Evolutionary conservation across 1,140 invertebrate genomes (phyloP).

Genomic region (Littorina saxatilis): DNA sequence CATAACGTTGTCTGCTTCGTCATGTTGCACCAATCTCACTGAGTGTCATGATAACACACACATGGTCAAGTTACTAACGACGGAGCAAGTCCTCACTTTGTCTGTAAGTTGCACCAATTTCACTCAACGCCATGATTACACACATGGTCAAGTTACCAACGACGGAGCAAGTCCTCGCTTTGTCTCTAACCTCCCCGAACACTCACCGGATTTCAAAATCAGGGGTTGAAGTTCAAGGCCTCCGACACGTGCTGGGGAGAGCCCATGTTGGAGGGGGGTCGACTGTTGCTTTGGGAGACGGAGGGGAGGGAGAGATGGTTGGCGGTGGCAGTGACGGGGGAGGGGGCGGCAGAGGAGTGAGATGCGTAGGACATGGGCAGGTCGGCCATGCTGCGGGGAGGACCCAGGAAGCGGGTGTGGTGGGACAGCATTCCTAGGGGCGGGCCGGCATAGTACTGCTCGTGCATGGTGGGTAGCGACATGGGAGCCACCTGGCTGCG

Average conservation of each 20-base stretch:
- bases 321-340: constrained; percentile 35
- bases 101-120: too few relatives aligned
- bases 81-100: too few relatives aligned
- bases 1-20: too few relatives aligned
- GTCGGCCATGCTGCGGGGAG: constrained; percentile 30
- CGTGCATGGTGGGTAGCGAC: constrained; percentile 31
- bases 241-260: constrained; percentile 30
- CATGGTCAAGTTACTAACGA: too few relatives aligned
- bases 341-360: constrained; percentile 31
- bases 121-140: too few relatives aligned
- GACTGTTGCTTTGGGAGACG: constrained; percentile 33
- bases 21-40: too few relatives aligned
- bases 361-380: constrained; percentile 31
- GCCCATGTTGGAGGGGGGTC: constrained; percentile 21
- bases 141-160: too few relatives aligned
- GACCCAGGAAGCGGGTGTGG: constrained; percentile 35
- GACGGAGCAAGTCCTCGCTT: too few relatives aligned
- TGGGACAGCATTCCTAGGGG: constrained; percentile 41
- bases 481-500: constrained; percentile 14
- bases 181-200: too few relatives aligned
- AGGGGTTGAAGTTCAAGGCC: constrained; percentile 29
- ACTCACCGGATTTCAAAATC: background rate
- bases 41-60: too few relatives aligned
- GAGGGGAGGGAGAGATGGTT: constrained; percentile 39
- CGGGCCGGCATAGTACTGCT: constrained; percentile 36